Evolutionary conservation across 2,888 invertebrate species (phyloP).

Genomic region (Crossocerus cetratus): DNA sequence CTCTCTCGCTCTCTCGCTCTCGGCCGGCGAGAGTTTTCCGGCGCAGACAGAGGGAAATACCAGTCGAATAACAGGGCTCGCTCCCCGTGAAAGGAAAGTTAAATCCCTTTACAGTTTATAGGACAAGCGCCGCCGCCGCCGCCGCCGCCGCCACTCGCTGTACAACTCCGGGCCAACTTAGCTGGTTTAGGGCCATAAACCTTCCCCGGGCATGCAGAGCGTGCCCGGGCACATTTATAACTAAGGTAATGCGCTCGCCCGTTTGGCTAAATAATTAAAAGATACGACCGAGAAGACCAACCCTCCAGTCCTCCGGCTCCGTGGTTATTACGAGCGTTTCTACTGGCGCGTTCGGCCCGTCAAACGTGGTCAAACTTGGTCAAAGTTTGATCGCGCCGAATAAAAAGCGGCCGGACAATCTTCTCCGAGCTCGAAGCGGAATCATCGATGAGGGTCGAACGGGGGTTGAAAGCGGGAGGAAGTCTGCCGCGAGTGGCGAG

Average conservation of each 20-base stretch:
- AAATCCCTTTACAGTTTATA: constrained; percentile 75
- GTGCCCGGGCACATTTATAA: constrained; percentile 70
- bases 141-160: no score
- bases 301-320: constrained; percentile 37
- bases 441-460: neutral
- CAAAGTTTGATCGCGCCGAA: no score
- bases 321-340: constrained; percentile 31
- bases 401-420: no score
- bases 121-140: constrained; percentile 67
- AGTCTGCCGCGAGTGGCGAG: neutral
- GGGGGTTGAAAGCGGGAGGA: neutral
- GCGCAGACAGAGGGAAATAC: constrained; percentile 59
- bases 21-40: constrained; percentile 62
- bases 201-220: constrained; percentile 64
- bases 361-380: neutral
- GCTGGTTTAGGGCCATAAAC: constrained; percentile 73
- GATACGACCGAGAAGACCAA: constrained; percentile 64
- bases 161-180: constrained; percentile 71
- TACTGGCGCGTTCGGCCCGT: constrained; percentile 15
- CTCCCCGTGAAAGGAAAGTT: constrained; percentile 72
- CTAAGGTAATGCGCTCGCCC: constrained; percentile 66
- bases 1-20: no score
- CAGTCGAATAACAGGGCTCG: constrained; percentile 62
- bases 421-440: no score
- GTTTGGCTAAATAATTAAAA: constrained; percentile 74